These are phyloP conservation scores for Gryllus bimaculatus DNA, from an alignment of 1,140 invertebrate species.

Conservation along the genomic window DNA sequence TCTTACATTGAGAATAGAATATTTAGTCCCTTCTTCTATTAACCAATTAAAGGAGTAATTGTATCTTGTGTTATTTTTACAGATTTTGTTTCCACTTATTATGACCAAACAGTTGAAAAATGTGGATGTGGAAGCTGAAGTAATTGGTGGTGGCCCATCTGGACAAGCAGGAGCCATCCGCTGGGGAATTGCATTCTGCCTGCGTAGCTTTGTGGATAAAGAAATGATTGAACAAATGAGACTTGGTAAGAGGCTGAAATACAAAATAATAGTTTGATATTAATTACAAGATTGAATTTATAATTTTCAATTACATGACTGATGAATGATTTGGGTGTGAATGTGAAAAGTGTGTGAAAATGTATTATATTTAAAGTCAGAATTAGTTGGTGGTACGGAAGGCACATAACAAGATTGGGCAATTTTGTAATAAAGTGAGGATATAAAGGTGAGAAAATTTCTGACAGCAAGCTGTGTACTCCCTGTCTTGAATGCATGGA, in stretches of 20 bases:
- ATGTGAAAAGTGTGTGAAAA: not conserved
- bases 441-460: too few species aligned
- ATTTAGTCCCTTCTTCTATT: too few species aligned
- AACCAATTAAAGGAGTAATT: too few species aligned
- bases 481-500: too few species aligned
- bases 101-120: constrained; percentile 62
- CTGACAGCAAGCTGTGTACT: too few species aligned
- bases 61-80: constrained; percentile 22
- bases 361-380: too few species aligned
- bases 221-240: constrained; percentile 75
- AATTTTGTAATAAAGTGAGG: too few species aligned
- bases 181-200: constrained; percentile 64
- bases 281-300: not conserved
- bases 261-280: not conserved
- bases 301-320: not conserved
- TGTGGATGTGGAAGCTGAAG: constrained; percentile 75
- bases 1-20: too few species aligned
- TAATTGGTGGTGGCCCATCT: constrained; percentile 56
- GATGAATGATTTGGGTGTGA: not conserved
- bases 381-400: too few species aligned
- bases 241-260: constrained; percentile 34
- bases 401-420: too few species aligned
- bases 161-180: constrained; percentile 77
- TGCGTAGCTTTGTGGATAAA: constrained; percentile 70
- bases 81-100: constrained; percentile 78